Evolutionary conservation across 2,888 invertebrate species (phyloP), one percentile per base, ranked within the genome.

Genomic region (Anaspis maculata): DNA sequence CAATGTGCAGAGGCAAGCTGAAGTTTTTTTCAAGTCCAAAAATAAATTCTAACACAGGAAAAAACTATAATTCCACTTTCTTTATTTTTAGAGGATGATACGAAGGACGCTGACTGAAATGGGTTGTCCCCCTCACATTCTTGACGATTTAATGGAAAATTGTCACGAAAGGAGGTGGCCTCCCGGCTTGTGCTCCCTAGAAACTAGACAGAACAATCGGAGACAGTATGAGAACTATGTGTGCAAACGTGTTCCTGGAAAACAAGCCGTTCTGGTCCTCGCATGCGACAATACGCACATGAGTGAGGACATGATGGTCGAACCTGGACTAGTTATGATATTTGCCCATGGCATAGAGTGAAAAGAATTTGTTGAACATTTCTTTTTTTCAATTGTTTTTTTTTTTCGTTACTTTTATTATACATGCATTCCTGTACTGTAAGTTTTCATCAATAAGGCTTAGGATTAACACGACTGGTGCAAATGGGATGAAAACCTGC

Each of bases 131-230:
- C 79, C 86, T 12, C 89, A 92, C 61, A 88, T 94, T 39, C 79
- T 95, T 40, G 90, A 90, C 54, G 90, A 92, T 56, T 72, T 96
- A 19, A 95, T 96, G 91, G 92, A 94, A 62, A 95, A 95, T 65
- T 94, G 95, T 43, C 96, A 96, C 62, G 95, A 96, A 64, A 70
- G 94, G 38, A 76, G 89, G 44, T 96, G 96, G 95, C 96, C 95
- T 0, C 83, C 86, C 0, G 95, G 95, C 7, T 70, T 95, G 7
- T 88, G 84, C 51, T 88, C 94, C 0, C 70, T 95, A 24, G 95
- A 96, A 68, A 94, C 92, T 1, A 72, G 95, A 45, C 95, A 96
- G 62, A 87, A 88, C 57, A 95, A 94, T 66, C 77, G 95, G 50
- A 73, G 92, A 54, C 84, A 80, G 54, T 96, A 95, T 62, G 94